Base-by-base conservation (phyloP, 2,888 invertebrate genomes). In the Cerceris rybyensis region DNA sequence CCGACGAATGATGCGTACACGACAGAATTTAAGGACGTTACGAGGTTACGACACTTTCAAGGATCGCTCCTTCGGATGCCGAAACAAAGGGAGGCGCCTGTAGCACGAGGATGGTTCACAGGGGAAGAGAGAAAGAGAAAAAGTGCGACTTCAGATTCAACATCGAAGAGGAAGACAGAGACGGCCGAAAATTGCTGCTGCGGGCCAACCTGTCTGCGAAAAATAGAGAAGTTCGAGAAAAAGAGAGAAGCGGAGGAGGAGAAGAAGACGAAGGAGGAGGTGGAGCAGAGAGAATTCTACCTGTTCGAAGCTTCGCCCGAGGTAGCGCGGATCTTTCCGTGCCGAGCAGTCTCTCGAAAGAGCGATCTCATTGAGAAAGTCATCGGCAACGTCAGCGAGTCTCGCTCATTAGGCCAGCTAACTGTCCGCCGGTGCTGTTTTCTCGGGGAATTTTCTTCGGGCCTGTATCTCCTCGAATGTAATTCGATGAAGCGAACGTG, bases 141-240 rank as follows among this genome's bases (percentile, higher is more conserved):
- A n/a, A n/a, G n/a, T n/a, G n/a, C n/a, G 46, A 49, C 43, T 50
- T 16, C 58, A 28, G 13, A 7, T 28, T 52, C 28, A 28, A 16
- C 58, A 49, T 13, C 66, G 16, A 11, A 49, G 54, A 78, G 39
- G 63, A 58, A 77, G 75, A 81, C 64, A 43, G 72, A 64, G 59
- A 60, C 42, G 28, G 64, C 68, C 82, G 83, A 87, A 87, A 87
- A 88, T 87, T 87, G 84, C 85, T 75, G 82, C 80, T 78, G 80
- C 80, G 68, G 78, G 75, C 72, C 77, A 79, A 77, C 82, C 82
- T 75, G 86, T 86, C 82, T 86, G 86, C 86, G 80, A 80, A 83
- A 84, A 84, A 85, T 81, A 85, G 77, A 85, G 77, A 76, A 85
- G 59, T 55, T 7, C 13, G 42, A 39, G 39, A 72, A 69, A 67